Evolutionary conservation across 2,797 vertebrate species (phyloP), one percentile per base, ranked within the genome.

Genomic region (Leptatherina wallacei): DNA sequence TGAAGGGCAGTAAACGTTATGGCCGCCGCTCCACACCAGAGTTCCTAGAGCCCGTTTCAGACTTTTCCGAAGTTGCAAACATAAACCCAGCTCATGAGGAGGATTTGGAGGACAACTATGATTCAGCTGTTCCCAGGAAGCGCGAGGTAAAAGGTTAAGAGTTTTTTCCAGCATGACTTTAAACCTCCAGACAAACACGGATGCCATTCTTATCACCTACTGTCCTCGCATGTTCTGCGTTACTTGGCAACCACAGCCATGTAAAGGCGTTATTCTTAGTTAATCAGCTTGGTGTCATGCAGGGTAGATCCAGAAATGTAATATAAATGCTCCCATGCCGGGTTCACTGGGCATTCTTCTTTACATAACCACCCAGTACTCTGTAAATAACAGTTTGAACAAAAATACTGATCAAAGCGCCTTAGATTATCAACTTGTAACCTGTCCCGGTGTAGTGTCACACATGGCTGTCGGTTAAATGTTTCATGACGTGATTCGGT

Each of bases 1-100:
- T 99, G 81, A 96, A 95, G 80, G 97, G 96, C 0, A 93, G 96
- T 24, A 99, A 99, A 64, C 96, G 97, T 9, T 99, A 99, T 0
- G 98, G 97, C 38, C 95, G 98, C 3, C 94, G 96, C 0, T 96
- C 98, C 30, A 93, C 95, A 8, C 98, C 97, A 0, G 97, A 97
- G 81, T 95, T 96, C 73, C 91, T 83, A 24, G 93, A 94, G 64
- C 72, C 95, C 0, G 74, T 86, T 85, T 88, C 95, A 3, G 95
- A 95, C 70, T 90, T 92, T 20, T 84, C 92, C 0, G 93, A 95
- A 79, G 93, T 94, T 76, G 87, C 86, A 0, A 22, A 22, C 11
- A 1, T 68, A 36, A 67, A 81, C 71, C 33, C 42, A 0, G 24
- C 8, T 0, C 51, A 65, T 4, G 77, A 56, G 2, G 70, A 76